Base-by-base conservation (phyloP, 2,113 vertebrate genomes). In the Columba janthina region DNA sequence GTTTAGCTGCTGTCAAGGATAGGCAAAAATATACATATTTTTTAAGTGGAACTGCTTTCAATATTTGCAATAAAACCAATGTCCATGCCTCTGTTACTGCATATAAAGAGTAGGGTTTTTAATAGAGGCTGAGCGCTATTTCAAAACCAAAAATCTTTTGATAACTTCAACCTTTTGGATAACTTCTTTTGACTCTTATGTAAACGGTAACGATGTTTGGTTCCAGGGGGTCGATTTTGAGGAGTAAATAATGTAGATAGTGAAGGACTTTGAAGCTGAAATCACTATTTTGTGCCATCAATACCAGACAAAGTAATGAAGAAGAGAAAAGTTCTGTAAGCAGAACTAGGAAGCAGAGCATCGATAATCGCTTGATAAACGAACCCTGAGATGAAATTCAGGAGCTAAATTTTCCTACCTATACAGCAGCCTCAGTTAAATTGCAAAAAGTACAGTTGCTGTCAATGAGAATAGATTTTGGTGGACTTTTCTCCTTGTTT, bases 1-100 rank as follows among this genome's bases (percentile, higher is more conserved):
- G 34, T 94, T 90, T 70, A 71, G 78, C 88, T 97, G 89, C 96
- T 94, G 65, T 54, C 88, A 83, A 94, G 92, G 95, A 93, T 16
- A 94, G 83, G 82, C 85, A 91, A 88, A 96, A 92, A 91, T 64
- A 85, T 71, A 20, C 17, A 2, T 72, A 42, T 57, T 38, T 31
- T 32, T 24, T 2, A 71, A 31, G 53, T 19, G 25, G 46, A 60
- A 42, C 7, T 4, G 44, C 62, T n/a, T 65, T 29, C 6, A 22
- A 1, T 62, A 10, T 29, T 28, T 64, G 22, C 15, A 15, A 5
- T 20, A 53, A 36, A 62, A 36, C 22, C 24, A 18, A 6, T 36
- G 5, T 6, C 40, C 9, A 0, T 42, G 42, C 21, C 20, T 18
- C 31, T 26, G 31, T 16, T 48, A 4, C 2, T 28, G 36, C 32